Evolutionary conservation across 2,888 invertebrate genomes (phyloP), one percentile per base, ranked within the genome.

Genomic region (Zhuqinia jingwanae): DNA sequence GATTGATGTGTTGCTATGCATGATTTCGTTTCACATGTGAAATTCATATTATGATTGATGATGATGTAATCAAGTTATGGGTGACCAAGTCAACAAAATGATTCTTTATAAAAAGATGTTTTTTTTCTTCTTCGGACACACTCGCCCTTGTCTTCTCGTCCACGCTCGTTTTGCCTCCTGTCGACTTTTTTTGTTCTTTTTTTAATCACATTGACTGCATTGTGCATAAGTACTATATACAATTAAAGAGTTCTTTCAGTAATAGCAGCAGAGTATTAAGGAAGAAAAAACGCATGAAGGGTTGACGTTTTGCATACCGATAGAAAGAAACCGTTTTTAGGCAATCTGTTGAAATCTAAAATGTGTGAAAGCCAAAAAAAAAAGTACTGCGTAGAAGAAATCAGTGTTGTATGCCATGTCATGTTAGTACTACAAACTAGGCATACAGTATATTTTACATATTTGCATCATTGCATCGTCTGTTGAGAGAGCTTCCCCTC

Each of bases 151-250:
- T 50, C 17, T 42, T 75, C 36, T 50, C 56, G 75, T 27, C 11
- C 30, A 58, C 17, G 17, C 58, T 77, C 77, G 77, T 58, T 58
- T 77, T 77, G 77, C 77, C 77, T 77, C 42, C 58, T 56, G 56
- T 58, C 25, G 50, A n/a, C 53, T 30, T 45, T 47, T 70, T 70
- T 5, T 47, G 70, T 15, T 68, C n/a, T 8, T 58, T 58, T 50
- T 50, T 50, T n/a, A 50, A 50, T 13, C 50, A 50, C 50, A 50
- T 8, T 11, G 5, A 11, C 50, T 15, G n/a, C 13, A 13, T n/a
- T 50, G 50, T 13, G n/a, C 2, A 50, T n/a, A 2, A 8, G 13
- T 11, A 13, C 15, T n/a, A 36, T 6, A 36, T 36, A 36, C 36
- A 36, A 36, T 36, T 36, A 36, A 36, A 36, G 8, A 6, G 8